Evolutionary conservation across 1,140 invertebrate species (phyloP), one percentile per base, ranked within the genome.

Genomic region (Drosophila auraria): DNA sequence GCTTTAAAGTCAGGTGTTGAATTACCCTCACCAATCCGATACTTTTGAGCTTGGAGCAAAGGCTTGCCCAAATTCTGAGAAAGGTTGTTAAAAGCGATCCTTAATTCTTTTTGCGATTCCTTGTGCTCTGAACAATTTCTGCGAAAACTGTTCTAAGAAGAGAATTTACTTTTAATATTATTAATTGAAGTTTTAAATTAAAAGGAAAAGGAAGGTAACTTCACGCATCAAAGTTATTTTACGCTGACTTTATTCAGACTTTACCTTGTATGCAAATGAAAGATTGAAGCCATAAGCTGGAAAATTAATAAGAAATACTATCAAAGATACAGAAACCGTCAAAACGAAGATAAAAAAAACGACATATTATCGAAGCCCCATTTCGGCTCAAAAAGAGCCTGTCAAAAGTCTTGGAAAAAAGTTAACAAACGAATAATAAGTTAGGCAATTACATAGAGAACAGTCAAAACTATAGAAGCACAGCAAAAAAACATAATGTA

Each of bases 401-500:
- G 5, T 51, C 25, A 53, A 49, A 49, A 49, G 7, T 8, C 5
- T 1, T 1, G 1, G 2, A 0, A 51, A 47, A 11, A 30, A 27
- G 7, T 36, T 0, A 23, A 56, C 3, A 4, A 23, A 6, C 33
- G 7, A 38, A 38, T 38, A 57, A 49, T 36, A 49, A 47, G 44
- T 50, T 33, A 14, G 47, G 15, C 40, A 50, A 71, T 38, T 60
- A 44, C 38, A 15, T 30, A 25, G 9, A 36, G 20, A 1, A 36
- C 2, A 17, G 44, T 45, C 36, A 25, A 70, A 69, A 57, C 25
- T 15, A 58, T 53, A 17, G 9, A 60, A 27, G n/a, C 14, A 40
- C 11, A 59, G 51, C 33, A 62, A 60, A 20, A 20, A 45, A 75
- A 53, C 38, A 36, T 69, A 87, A 83, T 74, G 54, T 62, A 75